phyloP scores from a whole-genome alignment of 2,797 vertebrate genomes.

The Gephyroberyx darwinii region DNA sequence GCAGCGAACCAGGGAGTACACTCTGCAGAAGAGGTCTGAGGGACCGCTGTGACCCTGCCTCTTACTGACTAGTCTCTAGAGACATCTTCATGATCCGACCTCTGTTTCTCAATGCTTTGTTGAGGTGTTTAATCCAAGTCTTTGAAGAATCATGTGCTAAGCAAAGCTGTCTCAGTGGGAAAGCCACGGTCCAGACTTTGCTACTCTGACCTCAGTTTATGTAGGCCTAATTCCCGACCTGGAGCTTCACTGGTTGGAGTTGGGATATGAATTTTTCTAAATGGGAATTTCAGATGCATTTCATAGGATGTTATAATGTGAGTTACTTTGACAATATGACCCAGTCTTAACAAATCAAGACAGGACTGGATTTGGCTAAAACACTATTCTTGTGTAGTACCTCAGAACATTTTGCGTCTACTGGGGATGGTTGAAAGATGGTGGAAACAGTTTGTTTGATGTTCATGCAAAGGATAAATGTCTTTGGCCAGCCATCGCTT shows the following conservation, averaged over 20 bases:
- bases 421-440: constrained; percentile 17
- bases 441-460: constrained; percentile 40
- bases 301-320: constrained; percentile 10
- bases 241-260: constrained; percentile 24
- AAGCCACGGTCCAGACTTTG: constrained; percentile 9
- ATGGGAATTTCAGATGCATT: background rate
- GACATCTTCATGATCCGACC: background rate
- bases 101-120: constrained; percentile 13
- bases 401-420: constrained; percentile 36
- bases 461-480: constrained; percentile 40
- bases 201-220: constrained; percentile 37
- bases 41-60: constrained; percentile 55
- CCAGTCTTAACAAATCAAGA: constrained; percentile 8
- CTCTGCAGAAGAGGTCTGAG: constrained; percentile 83
- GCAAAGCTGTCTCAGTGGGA: constrained; percentile 22
- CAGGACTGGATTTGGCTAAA: background rate
- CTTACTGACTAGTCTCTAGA: background rate
- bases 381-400: constrained; percentile 39
- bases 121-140: constrained; percentile 21
- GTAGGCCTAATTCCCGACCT: constrained; percentile 19
- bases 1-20: constrained; percentile 89
- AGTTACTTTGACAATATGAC: constrained; percentile 4
- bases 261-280: background rate
- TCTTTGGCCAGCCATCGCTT: constrained; percentile 29
- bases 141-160: constrained; percentile 24